Base-by-base conservation (phyloP, 2,113 vertebrate genomes). In the Trogon surrucura region DNA sequence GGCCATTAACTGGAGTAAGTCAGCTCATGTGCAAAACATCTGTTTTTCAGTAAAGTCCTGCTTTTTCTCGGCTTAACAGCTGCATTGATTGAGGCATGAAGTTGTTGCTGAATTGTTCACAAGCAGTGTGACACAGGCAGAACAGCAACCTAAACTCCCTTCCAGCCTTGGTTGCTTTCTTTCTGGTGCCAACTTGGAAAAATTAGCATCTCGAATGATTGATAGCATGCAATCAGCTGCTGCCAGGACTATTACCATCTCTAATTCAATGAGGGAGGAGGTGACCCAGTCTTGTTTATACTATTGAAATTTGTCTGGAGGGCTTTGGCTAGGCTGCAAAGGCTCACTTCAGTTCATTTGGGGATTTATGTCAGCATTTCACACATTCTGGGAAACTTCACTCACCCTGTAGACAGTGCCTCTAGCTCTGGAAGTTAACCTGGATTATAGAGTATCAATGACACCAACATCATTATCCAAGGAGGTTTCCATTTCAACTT, bases 21-120 rank as follows among this genome's bases (percentile, higher is more conserved):
- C 85, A 65, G 83, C 64, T 94, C 94, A 96, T 91, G 91, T 95
- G 85, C 75, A 89, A 91, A 95, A 97, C 94, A 96, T 97, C 94
- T 95, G 96, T 4, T 92, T 90, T 84, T 88, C 20, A 3, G 91
- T 86, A 65, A 91, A 91, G 88, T 65, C 72, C 91, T 97, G 94
- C 85, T 95, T 97, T 94, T 91, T 47, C 48, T 96, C 72, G 11
- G 79, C 83, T 97, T 96, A 95, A 78, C 91, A 91, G 86, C 83
- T 91, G 85, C 65, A 79, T 18, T 88, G 80, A 95, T 95, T 88
- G 82, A 86, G 57, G 93, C 93, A 84, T 54, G 66, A 93, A 93
- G 57, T 61, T 81, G 69, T 92, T 86, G 61, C 50, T 5, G 61
- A 93, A 57, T 57, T 85, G 65, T 34, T 97, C 92, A 79, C 85